Percentiles rank a stretch among this genome's conserved stretches.
Evolutionary conservation across 2,797 vertebrate genomes (phyloP).

Genomic region (Erpetoichthys calabaricus): DNA sequence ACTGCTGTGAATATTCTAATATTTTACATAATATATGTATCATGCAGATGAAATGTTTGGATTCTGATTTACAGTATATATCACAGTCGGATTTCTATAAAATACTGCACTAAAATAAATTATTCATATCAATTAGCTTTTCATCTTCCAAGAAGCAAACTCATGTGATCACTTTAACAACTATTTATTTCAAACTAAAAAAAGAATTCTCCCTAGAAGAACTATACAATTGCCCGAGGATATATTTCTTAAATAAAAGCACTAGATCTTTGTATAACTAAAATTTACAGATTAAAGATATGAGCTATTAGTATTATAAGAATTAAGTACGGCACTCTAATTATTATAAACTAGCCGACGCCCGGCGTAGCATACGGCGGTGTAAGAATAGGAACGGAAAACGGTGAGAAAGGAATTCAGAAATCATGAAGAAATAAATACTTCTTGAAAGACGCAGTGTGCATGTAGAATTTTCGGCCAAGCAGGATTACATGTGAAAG

Average conservation of each 20-base stretch:
- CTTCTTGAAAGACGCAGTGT: no score
- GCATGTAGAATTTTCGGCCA: no score
- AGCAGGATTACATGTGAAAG: no score
- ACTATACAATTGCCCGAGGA: conserved; percentile 69
- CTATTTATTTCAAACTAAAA: conserved; percentile 81
- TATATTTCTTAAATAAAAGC: conserved; percentile 90
- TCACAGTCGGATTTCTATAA: conserved; percentile 57
- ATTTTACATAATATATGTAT: conserved; percentile 24
- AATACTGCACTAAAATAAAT: conserved; percentile 62
- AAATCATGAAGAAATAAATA: no score
- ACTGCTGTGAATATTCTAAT: conserved; percentile 45
- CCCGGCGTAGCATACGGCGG: no score
- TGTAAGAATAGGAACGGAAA: no score
- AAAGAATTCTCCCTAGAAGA: conserved; percentile 70
- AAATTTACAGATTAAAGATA: conserved; percentile 82
- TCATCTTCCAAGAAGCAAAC: conserved; percentile 77
- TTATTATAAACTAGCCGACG: no score
- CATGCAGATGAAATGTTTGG: conserved; percentile 38
- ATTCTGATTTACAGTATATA: conserved; percentile 38
- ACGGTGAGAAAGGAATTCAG: no score
- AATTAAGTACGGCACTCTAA: conserved; percentile 46
- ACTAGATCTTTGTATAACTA: conserved; percentile 78
- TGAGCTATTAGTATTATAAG: conserved; percentile 42
- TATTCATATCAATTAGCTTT: conserved; percentile 74
- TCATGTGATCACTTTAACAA: conserved; percentile 87